phyloP scores from a whole-genome alignment of 2,797 vertebrate species.

The Mormyrus proboscirostris region DNA sequence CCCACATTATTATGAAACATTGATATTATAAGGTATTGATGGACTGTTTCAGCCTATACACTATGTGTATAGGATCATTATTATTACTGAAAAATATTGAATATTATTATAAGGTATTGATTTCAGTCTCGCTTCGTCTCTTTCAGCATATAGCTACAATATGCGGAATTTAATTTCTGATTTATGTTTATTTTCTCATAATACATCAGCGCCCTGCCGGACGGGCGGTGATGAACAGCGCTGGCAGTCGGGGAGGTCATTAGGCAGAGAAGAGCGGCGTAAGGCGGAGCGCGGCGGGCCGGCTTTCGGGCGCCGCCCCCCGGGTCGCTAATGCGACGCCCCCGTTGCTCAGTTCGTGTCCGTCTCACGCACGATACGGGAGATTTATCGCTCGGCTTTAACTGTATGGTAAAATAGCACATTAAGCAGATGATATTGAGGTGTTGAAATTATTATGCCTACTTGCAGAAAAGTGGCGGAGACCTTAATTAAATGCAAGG shows the following conservation, averaged over 20 bases:
- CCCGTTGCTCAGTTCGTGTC: conserved; percentile 53
- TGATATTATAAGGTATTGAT: background rate
- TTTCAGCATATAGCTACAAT: background rate
- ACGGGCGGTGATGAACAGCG: background rate
- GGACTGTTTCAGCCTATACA: background rate
- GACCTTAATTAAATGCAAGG: conserved; percentile 65
- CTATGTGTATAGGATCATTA: background rate
- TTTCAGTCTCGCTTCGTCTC: background rate
- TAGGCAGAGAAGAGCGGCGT: background rate
- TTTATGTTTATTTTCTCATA: background rate
- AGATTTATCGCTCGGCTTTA: conserved; percentile 69
- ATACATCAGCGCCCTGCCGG: background rate
- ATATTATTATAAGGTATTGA: background rate
- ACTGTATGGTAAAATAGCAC: conserved; percentile 70
- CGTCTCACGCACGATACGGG: conserved; percentile 56
- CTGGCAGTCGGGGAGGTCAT: background rate
- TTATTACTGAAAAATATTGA: background rate
- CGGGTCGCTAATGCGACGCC: background rate
- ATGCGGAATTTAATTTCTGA: background rate
- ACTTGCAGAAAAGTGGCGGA: conserved; percentile 50
- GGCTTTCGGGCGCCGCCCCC: background rate
- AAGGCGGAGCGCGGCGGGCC: background rate
- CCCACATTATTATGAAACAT: background rate
- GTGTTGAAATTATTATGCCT: conserved; percentile 65
- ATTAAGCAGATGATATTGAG: conserved; percentile 72